Evolutionary conservation across 1,140 invertebrate species (phyloP).

Genomic region (Drosophila ercepeae): DNA sequence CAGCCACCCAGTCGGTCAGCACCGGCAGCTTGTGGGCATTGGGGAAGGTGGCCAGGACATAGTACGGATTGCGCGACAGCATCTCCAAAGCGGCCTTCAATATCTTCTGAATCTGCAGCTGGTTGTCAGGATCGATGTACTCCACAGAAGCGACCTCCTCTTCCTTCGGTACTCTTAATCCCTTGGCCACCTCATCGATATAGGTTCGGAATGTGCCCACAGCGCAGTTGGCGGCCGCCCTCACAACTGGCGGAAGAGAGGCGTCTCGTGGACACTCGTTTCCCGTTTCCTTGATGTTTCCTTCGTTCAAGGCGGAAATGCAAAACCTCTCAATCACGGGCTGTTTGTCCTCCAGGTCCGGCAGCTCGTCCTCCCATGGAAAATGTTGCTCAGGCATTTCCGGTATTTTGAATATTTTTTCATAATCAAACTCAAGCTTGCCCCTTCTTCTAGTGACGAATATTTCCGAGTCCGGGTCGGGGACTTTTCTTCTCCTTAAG

Average conservation of each 20-base stretch:
- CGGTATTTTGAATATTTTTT: slow-evolving; percentile 30
- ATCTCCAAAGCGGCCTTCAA: slow-evolving; percentile 46
- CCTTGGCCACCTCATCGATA: neutral
- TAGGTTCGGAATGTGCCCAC: neutral
- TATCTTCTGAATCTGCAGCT: slow-evolving; percentile 38
- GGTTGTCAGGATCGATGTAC: slow-evolving; percentile 63
- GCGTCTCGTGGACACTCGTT: neutral
- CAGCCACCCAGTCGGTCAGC: slow-evolving; percentile 62
- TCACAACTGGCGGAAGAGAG: neutral
- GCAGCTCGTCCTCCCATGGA: neutral
- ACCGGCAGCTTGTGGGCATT: slow-evolving; percentile 67
- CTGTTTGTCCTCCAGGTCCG: slow-evolving; percentile 17
- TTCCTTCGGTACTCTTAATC: neutral
- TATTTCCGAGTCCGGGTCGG: neutral
- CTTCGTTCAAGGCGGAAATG: slow-evolving; percentile 14
- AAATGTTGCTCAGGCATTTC: neutral
- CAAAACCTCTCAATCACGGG: slow-evolving; percentile 26
- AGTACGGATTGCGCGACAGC: slow-evolving; percentile 47
- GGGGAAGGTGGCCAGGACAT: slow-evolving; percentile 69
- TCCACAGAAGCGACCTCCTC: neutral
- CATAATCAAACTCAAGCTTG: slow-evolving; percentile 36
- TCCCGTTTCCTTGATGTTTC: neutral
- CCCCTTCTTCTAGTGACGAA: neutral
- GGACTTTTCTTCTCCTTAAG: neutral
- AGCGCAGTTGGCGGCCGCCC: slow-evolving; percentile 25